Evolutionary conservation across 2,888 invertebrate species (phyloP).

Genomic region (Xylophagus ater): DNA sequence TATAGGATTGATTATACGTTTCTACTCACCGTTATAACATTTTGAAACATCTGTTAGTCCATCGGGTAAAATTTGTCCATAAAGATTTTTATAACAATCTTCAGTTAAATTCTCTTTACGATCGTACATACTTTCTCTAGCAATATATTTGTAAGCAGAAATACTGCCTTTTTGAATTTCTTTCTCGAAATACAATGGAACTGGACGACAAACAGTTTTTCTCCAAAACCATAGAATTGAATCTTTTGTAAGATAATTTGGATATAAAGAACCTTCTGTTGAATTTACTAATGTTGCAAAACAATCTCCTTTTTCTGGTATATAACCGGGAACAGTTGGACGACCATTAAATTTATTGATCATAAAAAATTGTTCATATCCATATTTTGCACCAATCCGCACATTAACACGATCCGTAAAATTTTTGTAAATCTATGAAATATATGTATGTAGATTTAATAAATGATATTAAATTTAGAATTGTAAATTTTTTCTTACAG

Average conservation of each 20-base stretch:
- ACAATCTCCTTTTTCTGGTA: slow-evolving; percentile 38
- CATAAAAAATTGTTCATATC: slow-evolving; percentile 48
- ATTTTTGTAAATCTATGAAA: slow-evolving; percentile 47
- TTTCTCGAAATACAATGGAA: slow-evolving; percentile 21
- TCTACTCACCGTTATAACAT: slow-evolving; percentile 49
- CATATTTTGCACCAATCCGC: slow-evolving; percentile 47
- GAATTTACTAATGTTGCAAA: slow-evolving; percentile 49
- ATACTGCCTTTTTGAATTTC: slow-evolving; percentile 39
- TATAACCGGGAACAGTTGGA: slow-evolving; percentile 45
- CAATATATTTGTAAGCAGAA: slow-evolving; percentile 46
- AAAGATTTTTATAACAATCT: slow-evolving; percentile 48
- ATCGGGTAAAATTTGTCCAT: slow-evolving; percentile 38
- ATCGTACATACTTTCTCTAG: slow-evolving; percentile 46
- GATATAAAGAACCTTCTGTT: slow-evolving; percentile 53
- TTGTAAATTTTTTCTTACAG: slow-evolving; percentile 40
- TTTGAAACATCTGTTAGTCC: slow-evolving; percentile 54
- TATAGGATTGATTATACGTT: neutral
- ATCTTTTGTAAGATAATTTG: slow-evolving; percentile 47
- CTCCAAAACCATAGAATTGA: slow-evolving; percentile 52
- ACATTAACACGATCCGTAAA: slow-evolving; percentile 52
- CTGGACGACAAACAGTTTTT: slow-evolving; percentile 40
- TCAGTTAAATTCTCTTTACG: slow-evolving; percentile 41
- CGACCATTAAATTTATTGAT: slow-evolving; percentile 49
- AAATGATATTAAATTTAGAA: neutral
- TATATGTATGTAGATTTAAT: neutral